Evolutionary conservation across 2,113 vertebrate species (phyloP), one percentile per base, ranked within the genome.

Genomic region (Electrona antarctica): DNA sequence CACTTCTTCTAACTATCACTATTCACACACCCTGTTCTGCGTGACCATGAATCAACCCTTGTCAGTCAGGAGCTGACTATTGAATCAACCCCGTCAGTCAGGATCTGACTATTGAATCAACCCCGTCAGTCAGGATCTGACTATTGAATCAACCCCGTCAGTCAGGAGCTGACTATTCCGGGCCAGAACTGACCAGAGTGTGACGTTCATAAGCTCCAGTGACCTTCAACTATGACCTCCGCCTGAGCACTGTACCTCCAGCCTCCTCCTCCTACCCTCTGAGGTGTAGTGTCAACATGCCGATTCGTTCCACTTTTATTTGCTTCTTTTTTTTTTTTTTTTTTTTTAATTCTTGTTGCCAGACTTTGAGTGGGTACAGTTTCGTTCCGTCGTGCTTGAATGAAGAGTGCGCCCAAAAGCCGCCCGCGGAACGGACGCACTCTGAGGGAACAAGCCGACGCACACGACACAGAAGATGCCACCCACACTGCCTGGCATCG

Each of bases 391-490:
- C 91, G 94, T 90, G 94, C 96, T 97, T 94, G 92, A 96, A 99
- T 99, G 97, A 99, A 96, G 95, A 97, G 96, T 97, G 95, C 68
- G 93, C 94, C 94, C 93, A 88, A 98, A 98, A 95, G 59, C 95
- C 95, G 81, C 33, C 56, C 89, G 85, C 85, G 96, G 96, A 96
- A 83, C 85, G 95, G 93, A 94, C 93, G 89, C 94, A 97, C 95
- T 97, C 94, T 92, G 97, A 98, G 92, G 78, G 82, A 94, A 94
- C 93, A 91, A 93, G 95, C 92, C 82, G 86, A 64, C 68, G 79
- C 86, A 83, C 78, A 66, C 73, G 79, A 85, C 84, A 66, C 78
- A 65, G 70, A 90, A 90, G 88, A 86, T 78, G 54, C 80, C 79
- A 51, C 82, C 78, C 69, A 69, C 83, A 29, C 45, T 50, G 59